These are phyloP conservation scores for Meteorus colon DNA, from an alignment of 2,888 invertebrate genomes.

Conservation along the genomic window DNA sequence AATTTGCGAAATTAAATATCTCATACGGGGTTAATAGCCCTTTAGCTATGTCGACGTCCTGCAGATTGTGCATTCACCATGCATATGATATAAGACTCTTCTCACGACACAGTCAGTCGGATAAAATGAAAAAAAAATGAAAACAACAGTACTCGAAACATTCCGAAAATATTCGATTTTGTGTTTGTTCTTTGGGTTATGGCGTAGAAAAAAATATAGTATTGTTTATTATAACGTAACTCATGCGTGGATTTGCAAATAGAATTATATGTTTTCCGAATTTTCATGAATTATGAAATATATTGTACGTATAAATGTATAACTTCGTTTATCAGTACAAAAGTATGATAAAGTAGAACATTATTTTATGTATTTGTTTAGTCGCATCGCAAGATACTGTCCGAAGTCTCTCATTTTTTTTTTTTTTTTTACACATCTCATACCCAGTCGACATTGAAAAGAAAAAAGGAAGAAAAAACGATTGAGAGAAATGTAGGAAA, in stretches of 20 bases:
- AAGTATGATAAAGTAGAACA: conserved; percentile 54
- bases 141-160: not conserved
- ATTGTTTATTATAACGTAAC: too few relatives aligned
- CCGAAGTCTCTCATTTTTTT: conserved; percentile 16
- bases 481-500: not conserved
- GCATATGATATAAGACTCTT: conserved; percentile 22
- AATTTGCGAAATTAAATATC: conserved; percentile 65
- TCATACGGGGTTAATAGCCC: conserved; percentile 64
- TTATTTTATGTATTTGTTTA: conserved; percentile 56
- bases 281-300: conserved; percentile 49
- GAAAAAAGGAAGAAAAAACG: not conserved
- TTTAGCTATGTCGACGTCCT: conserved; percentile 36
- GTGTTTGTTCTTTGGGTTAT: too few relatives aligned
- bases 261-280: not conserved
- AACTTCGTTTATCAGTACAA: conserved; percentile 48
- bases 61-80: conserved; percentile 20
- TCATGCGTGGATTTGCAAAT: not conserved
- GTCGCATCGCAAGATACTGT: conserved; percentile 51
- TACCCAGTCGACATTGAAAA: conserved; percentile 7
- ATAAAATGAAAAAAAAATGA: not conserved
- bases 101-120: conserved; percentile 8
- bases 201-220: too few relatives aligned
- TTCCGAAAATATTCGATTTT: too few relatives aligned
- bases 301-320: conserved; percentile 5
- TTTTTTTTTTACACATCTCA: conserved; percentile 39